Base-by-base conservation (phyloP, 2,888 invertebrate species). In the Uropetala carovei region DNA sequence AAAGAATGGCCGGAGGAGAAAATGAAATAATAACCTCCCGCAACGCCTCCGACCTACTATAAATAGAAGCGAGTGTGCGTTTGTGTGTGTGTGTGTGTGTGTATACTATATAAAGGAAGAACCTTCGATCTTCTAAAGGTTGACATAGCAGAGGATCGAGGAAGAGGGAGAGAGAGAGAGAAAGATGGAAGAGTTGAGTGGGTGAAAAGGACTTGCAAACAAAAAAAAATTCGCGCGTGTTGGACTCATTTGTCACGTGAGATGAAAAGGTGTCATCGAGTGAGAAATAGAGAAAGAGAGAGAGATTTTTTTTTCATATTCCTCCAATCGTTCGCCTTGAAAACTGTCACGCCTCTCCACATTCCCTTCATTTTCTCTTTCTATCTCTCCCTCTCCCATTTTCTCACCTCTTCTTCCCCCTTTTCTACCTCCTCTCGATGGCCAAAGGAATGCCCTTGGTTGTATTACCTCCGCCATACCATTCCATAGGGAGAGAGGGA, bases 181-280 rank as follows among this genome's bases (percentile, higher is more conserved):
- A 75, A 22, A 27, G 8, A 75, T 14, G 4, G 22, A 75, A 75
- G 75, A 27, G 4, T 27, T 13, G 27, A 68, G 68, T 68, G 7
- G 68, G 18, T 27, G 75, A 13, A 22, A 60, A 30, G 86, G 22
- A 18, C 43, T 43, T n/a, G 56, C 56, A 56, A 11, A 56, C n/a
- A 27, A 68, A 89, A 89, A 43, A 68, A 89, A 83, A 30, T 27
- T 30, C 64, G n/a, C 64, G 18, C 43, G 43, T 89, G 89, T 89
- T 64, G 64, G 89, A 89, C 43, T 89, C 89, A 89, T 89, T 89
- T 89, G 89, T 89, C 89, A 89, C 89, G 59, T 43, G 89, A 89
- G 43, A 56, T 64, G 64, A 89, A 89, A 89, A 68, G 60, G 83
- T 89, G 60, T 89, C 64, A 89, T 89, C 89, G 89, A 7, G 22